A percentile compares a stretch with the other conserved stretches of the same genome.
phyloP scores from a whole-genome alignment of 2,888 invertebrate species.

The Ceratothoa steindachneri region DNA sequence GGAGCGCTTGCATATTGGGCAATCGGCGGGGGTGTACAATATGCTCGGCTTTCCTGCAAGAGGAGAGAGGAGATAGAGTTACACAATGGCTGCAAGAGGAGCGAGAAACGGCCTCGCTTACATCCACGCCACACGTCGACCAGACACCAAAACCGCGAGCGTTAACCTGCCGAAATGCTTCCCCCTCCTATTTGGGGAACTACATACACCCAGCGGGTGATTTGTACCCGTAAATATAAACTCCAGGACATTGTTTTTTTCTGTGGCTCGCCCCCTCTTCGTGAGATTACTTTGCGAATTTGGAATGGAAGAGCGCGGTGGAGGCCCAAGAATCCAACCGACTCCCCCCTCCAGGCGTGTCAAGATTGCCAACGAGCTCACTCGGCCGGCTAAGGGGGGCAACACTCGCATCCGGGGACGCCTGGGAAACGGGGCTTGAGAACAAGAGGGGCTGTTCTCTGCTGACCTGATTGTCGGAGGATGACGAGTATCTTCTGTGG shows the following conservation, averaged over 20 bases:
- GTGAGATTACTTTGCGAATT: not conserved
- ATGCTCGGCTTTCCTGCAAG: slow-evolving; percentile 41
- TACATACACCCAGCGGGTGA: too few species aligned
- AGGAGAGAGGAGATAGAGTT: slow-evolving; percentile 34
- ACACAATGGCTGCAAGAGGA: not conserved
- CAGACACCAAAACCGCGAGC: not conserved
- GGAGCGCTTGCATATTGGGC: slow-evolving; percentile 39
- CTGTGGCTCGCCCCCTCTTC: too few species aligned
- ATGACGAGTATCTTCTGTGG: slow-evolving; percentile 57
- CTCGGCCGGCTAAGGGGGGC: not conserved
- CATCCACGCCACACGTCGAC: not conserved
- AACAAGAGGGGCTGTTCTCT: not conserved
- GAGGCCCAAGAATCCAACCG: too few species aligned
- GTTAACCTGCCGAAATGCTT: too few species aligned
- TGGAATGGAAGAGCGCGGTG: not conserved
- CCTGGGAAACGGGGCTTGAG: not conserved
- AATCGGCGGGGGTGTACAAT: slow-evolving; percentile 41
- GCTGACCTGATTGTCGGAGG: not conserved
- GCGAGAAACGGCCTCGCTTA: too few species aligned
- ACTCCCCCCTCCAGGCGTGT: not conserved
- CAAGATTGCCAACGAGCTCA: not conserved
- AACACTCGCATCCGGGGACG: too few species aligned
- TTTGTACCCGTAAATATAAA: too few species aligned
- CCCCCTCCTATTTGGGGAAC: too few species aligned
- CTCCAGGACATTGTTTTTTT: too few species aligned